phyloP scores from a whole-genome alignment of 1,140 invertebrate species.

The Armadillidium nasatum region DNA sequence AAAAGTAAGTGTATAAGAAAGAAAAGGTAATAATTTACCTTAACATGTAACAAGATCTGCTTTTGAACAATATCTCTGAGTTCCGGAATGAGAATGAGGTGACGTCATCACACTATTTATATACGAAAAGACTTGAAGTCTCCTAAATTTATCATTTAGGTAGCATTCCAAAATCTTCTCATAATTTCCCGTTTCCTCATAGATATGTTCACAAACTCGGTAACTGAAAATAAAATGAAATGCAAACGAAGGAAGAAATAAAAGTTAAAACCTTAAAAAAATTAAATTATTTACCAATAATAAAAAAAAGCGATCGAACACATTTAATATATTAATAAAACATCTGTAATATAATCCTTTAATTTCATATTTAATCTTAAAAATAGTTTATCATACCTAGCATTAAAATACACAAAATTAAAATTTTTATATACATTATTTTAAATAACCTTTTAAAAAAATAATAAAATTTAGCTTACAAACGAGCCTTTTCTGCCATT shows the following conservation, averaged over 20 bases:
- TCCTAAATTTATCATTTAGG: constrained; percentile 55
- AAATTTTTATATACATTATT: neutral
- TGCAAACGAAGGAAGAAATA: constrained; percentile 5
- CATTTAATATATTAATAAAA: constrained; percentile 18
- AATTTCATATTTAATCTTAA: neutral
- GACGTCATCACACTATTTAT: constrained; percentile 45
- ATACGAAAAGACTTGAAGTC: constrained; percentile 51
- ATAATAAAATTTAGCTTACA: constrained; percentile 54
- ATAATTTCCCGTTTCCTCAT: constrained; percentile 56
- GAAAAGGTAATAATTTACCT: neutral
- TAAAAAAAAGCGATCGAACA: neutral
- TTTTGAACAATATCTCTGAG: neutral
- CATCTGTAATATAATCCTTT: neutral
- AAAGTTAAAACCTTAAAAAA: neutral
- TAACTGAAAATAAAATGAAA: constrained; percentile 51
- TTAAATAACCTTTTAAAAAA: neutral
- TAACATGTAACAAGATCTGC: neutral
- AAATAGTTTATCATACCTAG: neutral
- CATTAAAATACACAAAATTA: neutral
- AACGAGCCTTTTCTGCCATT: constrained; percentile 60
- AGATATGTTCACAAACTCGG: constrained; percentile 60
- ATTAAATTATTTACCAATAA: too few relatives aligned
- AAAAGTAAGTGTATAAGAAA: too few relatives aligned
- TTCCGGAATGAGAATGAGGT: neutral
- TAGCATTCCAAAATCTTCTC: constrained; percentile 59